Conservation (phyloP, 2,888 invertebrate species). For the Ischnura elegans region DNA sequence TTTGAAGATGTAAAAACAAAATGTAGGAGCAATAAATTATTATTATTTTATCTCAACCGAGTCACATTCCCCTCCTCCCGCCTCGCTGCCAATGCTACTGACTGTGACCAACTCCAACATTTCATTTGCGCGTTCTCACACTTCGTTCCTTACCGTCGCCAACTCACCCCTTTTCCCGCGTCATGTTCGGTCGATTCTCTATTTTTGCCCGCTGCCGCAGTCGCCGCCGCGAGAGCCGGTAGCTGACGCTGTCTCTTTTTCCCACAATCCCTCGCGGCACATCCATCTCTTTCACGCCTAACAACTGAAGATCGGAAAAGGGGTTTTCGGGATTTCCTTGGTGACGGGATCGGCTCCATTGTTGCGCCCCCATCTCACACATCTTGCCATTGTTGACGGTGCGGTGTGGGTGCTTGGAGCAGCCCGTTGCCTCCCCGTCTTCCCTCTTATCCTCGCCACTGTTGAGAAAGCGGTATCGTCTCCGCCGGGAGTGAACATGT, state of each 20-base stretch:
- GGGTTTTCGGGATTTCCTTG: neutral
- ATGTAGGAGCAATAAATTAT: no score
- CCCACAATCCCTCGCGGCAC: neutral
- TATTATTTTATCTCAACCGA: no score
- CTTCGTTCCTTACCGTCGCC: neutral
- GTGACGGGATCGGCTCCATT: conserved; percentile 8
- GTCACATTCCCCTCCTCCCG: neutral
- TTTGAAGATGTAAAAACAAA: no score
- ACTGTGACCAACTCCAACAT: neutral
- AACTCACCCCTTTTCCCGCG: neutral
- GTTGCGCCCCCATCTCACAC: neutral
- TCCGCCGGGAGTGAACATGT: neutral
- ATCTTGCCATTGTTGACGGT: neutral
- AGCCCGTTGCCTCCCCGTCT: neutral
- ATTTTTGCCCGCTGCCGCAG: neutral
- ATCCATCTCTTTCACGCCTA: conserved; percentile 11
- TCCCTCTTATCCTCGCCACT: neutral
- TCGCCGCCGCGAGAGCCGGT: neutral
- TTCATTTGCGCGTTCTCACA: neutral
- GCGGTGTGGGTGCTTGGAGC: neutral
- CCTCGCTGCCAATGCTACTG: no score
- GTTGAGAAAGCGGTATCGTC: neutral
- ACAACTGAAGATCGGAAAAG: conserved; percentile 4
- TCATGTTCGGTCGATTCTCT: neutral
- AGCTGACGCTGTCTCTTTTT: neutral